Base-by-base conservation (phyloP, 2,888 invertebrate genomes). In the Conus canariensis region DNA sequence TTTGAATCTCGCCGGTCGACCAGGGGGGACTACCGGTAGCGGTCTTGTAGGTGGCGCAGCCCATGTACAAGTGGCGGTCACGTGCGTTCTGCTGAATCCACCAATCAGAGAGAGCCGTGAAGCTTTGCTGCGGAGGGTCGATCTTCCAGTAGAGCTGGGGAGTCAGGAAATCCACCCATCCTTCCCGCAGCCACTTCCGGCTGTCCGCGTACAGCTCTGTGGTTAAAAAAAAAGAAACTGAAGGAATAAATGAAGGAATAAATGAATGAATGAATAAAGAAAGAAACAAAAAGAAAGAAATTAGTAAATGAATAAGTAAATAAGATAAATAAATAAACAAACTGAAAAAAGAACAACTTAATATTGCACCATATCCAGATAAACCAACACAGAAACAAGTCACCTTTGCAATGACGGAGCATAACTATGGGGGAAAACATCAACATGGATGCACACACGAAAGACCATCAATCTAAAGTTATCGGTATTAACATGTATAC, bases 121-220 rank as follows among this genome's bases (percentile, higher is more conserved):
- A 96, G 90, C 95, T 95, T 91, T 96, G 95, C 56, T 93, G 93
- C 0, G 94, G 94, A 5, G 95, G 94, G 89, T 94, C 95, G 59
- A 95, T 95, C 88, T 91, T 59, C 96, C 96, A 96, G 93, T 96
- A 96, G 10, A 96, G 92, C 91, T 96, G 96, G 10, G 96, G 96
- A 0, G 94, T 90, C 10, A 95, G 85, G 91, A 95, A 95, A 89
- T 96, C 96, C 85, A 96, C 90, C 95, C 95, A 95, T 0, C 95
- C 95, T 25, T 94, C 90, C 85, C 92, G 85, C 58, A 95, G 90
- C 96, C 96, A 96, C 89, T 93, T 93, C 90, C 92, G 93, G 30
- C 95, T 92, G 91, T 96, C 95, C 8, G 95, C 95, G 92, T 94
- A 95, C 67, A 94, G 91, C 30, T 91, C 90, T 85, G 30, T 7